A percentile compares a stretch with the other conserved stretches of the same genome.
Evolutionary conservation across 2,797 vertebrate genomes (phyloP).

Genomic region (Peromyscus aztecus): DNA sequence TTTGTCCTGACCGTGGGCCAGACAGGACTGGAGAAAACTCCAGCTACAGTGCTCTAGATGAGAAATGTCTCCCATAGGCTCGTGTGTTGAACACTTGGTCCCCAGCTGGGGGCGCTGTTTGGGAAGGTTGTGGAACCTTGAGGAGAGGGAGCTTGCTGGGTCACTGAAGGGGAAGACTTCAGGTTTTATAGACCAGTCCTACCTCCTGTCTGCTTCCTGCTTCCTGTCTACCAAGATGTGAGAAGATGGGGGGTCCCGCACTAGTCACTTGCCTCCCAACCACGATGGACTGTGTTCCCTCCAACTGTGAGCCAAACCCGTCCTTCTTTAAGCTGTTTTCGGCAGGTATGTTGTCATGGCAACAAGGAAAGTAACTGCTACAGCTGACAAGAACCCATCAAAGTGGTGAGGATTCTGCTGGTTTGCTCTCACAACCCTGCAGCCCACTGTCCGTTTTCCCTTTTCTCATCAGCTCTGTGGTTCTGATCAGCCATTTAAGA

Average conservation of each 20-base stretch:
- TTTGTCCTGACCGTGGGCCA: no score
- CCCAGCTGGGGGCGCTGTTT: neutral
- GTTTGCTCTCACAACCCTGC: neutral
- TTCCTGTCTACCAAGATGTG: neutral
- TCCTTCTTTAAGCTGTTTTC: neutral
- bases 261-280: neutral
- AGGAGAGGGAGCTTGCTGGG: neutral
- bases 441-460: neutral
- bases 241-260: no score
- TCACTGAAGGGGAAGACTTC: neutral
- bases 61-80: neutral
- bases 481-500: neutral
- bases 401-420: neutral
- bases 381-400: neutral
- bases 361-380: neutral
- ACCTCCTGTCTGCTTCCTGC: neutral
- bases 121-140: neutral
- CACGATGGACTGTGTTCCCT: neutral
- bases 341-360: neutral
- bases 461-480: neutral
- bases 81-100: neutral
- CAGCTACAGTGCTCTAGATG: no score
- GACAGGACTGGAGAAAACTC: no score
- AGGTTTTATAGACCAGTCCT: neutral
- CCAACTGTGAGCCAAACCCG: neutral